Percentiles rank a stretch among this genome's conserved stretches.
Evolutionary conservation across 2,797 vertebrate species (phyloP).

Genomic region (Sebastes hubbsi): DNA sequence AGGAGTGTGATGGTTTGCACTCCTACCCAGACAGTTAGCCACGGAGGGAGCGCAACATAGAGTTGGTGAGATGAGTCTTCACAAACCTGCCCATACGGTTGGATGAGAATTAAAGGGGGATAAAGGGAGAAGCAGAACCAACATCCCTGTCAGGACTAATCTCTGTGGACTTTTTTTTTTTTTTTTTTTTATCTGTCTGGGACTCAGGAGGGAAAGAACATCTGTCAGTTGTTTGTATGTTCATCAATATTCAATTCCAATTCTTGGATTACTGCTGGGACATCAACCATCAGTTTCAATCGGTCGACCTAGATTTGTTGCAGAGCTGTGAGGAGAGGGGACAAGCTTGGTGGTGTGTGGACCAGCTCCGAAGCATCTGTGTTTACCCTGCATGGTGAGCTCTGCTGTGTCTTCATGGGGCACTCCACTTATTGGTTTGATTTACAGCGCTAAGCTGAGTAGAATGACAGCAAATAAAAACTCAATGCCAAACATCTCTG

Average conservation of each 20-base stretch:
- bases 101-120: conserved; percentile 49
- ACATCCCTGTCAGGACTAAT: conserved; percentile 53
- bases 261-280: conserved; percentile 62
- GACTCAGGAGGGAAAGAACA: conserved; percentile 49
- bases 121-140: conserved; percentile 41
- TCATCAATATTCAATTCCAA: conserved; percentile 44
- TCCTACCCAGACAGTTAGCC: conserved; percentile 65
- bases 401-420: conserved; percentile 55
- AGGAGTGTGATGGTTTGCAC: conserved; percentile 70
- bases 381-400: conserved; percentile 73
- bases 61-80: conserved; percentile 67
- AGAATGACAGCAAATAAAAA: conserved; percentile 27
- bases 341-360: conserved; percentile 32
- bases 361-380: conserved; percentile 65
- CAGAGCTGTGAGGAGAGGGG: conserved; percentile 37
- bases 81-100: conserved; percentile 32
- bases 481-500: conserved; percentile 16
- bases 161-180: conserved; percentile 50
- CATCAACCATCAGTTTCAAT: conserved; percentile 39
- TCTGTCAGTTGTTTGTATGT: conserved; percentile 53
- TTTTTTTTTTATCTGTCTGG: conserved; percentile 4
- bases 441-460: conserved; percentile 37
- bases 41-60: conserved; percentile 81
- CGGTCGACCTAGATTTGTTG: conserved; percentile 45
- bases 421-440: conserved; percentile 61